phyloP scores from a whole-genome alignment of 2,888 invertebrate genomes.

The Polyommatus iphigenia region DNA sequence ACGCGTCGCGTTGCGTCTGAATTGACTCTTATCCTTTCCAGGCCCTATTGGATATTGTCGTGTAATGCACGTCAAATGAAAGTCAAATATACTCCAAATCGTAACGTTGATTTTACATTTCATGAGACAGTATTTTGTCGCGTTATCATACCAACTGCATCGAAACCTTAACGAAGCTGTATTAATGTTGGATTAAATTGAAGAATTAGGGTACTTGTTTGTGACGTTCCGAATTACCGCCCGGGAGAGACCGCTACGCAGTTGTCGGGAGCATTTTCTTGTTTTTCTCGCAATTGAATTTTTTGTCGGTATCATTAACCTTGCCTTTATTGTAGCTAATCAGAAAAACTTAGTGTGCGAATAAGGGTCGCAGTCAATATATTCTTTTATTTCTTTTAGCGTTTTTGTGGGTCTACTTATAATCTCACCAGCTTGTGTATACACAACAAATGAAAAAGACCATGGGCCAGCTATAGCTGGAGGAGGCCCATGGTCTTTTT shows the following conservation, averaged over 20 bases:
- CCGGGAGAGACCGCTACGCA: conserved; percentile 1
- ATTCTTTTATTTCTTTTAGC: not conserved
- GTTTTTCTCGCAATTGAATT: not conserved
- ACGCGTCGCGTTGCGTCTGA: too few species aligned
- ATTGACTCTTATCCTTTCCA: too few species aligned
- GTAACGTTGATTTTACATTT: too few species aligned
- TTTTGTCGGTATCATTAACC: not conserved
- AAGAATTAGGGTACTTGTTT: not conserved
- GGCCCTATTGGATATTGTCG: too few species aligned
- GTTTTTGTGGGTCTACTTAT: not conserved
- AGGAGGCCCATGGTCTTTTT: too few species aligned
- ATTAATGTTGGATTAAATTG: not conserved
- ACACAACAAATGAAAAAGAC: too few species aligned
- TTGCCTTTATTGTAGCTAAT: not conserved
- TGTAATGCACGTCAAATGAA: too few species aligned
- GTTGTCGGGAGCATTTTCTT: not conserved
- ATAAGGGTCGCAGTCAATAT: not conserved
- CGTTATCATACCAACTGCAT: too few species aligned
- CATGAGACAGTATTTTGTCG: too few species aligned
- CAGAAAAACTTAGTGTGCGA: not conserved
- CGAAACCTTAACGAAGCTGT: too few species aligned
- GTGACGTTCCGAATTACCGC: not conserved
- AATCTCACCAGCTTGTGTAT: not conserved
- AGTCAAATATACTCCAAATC: too few species aligned
- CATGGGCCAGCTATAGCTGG: too few species aligned